Evolutionary conservation across 2,113 vertebrate species (phyloP).

Genomic region (Crocuta crocuta): DNA sequence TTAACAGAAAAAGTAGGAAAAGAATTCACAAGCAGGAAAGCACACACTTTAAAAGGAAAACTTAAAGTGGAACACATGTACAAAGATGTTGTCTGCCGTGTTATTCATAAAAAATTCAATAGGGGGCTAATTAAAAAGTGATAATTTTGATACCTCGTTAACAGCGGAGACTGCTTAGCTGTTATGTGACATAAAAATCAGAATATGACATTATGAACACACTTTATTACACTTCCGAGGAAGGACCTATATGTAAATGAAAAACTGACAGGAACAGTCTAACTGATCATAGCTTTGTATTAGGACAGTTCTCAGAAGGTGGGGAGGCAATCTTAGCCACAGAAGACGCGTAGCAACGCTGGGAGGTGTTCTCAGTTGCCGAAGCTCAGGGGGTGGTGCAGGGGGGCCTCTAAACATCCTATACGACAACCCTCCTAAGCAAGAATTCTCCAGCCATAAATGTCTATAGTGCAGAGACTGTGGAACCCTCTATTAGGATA

Average conservation of each 20-base stretch:
- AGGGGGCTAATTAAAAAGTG: slow-evolving; percentile 6
- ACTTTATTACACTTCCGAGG: neutral
- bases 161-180: neutral
- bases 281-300: neutral
- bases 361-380: neutral
- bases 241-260: neutral
- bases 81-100: neutral
- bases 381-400: neutral
- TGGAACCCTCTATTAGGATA: neutral
- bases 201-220: neutral
- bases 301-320: neutral
- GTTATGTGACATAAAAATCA: neutral
- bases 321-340: neutral
- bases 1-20: neutral
- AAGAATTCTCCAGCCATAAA: neutral
- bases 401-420: neutral
- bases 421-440: neutral
- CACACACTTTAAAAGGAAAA: neutral
- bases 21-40: neutral
- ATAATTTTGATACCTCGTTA: neutral
- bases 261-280: neutral
- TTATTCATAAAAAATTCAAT: neutral
- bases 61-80: neutral
- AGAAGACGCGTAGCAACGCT: neutral
- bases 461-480: neutral